Conservation (phyloP, 1,140 invertebrate genomes). For the Lysiphlebus fabarum region DNA sequence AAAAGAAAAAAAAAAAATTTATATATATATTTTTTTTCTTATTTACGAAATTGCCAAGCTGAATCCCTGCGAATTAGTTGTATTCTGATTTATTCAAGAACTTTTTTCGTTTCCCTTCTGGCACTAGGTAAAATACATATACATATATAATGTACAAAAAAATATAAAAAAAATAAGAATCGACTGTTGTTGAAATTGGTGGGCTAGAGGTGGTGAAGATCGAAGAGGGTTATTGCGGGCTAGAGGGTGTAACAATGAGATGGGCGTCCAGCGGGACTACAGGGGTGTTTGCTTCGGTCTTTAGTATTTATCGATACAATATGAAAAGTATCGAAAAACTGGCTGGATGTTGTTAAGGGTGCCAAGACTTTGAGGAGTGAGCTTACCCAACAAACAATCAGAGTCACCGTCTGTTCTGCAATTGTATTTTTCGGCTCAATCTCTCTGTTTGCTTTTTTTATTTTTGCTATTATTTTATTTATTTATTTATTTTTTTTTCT, state of each 20-base stretch:
- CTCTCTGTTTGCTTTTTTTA: slow-evolving; percentile 14
- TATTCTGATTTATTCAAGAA: slow-evolving; percentile 21
- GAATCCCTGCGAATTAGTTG: slow-evolving; percentile 22
- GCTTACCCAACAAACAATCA: slow-evolving; percentile 7
- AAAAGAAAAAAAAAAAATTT: slow-evolving; percentile 1
- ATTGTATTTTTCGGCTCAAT: slow-evolving; percentile 5
- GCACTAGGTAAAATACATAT: not conserved
- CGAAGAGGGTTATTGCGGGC: too few relatives aligned
- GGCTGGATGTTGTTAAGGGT: not conserved
- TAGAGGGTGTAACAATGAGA: too few relatives aligned
- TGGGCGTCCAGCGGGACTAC: not conserved
- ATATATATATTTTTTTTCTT: slow-evolving; percentile 5
- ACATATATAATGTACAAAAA: not conserved
- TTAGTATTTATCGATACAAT: slow-evolving; percentile 17
- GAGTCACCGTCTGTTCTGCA: not conserved
- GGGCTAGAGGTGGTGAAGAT: too few relatives aligned
- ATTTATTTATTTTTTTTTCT: too few relatives aligned
- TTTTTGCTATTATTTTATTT: not conserved
- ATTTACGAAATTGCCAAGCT: slow-evolving; percentile 14
- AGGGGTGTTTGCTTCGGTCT: slow-evolving; percentile 8
- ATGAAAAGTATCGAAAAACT: slow-evolving; percentile 12
- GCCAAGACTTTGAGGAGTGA: slow-evolving; percentile 8
- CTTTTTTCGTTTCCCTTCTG: slow-evolving; percentile 14
- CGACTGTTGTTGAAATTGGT: too few relatives aligned
- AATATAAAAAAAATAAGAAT: slow-evolving; percentile 1